Evolutionary conservation across 1,140 invertebrate species (phyloP), one percentile per base, ranked within the genome.

Genomic region (Bicyclus anynana): DNA sequence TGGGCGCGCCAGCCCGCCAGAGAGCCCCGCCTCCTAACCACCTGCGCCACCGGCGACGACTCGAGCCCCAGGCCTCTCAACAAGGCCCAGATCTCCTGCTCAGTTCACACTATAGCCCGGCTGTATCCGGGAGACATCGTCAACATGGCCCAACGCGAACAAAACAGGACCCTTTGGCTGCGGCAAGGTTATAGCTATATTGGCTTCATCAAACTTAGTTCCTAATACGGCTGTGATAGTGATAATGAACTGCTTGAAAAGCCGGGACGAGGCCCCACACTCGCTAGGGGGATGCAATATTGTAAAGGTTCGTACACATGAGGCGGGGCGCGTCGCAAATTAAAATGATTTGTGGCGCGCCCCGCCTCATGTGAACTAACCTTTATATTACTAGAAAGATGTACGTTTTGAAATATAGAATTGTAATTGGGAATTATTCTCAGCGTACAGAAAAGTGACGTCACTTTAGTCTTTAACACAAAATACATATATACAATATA

Each of bases 181-280:
- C 48, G 67, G 44, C 76, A 76, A 0, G 84, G 84, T 9, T 80
- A 83, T 65, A 71, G 75, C 0, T 85, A 85, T 55, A 69, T 87
- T 48, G 84, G 84, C 2, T 85, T 87, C 20, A 62, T 87, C 27
- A 87, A 85, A 74, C 70, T 87, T 67, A 78, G 76, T 76, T 82
- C 81, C 73, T 87, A 80, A 68, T 44, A 33, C 53, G 69, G 72
- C 73, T 75, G 77, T 78, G 66, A 67, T 65, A 65, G 38, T 59
- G 12, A 52, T 62, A 47, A 52, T 18, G 51, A 49, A 59, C 3
- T 53, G 35, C 7, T 33, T 12, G 1, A 33, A 33, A 33, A 12
- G 10, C 7, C 29, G 29, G 29, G 29, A 33, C 3, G 29, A 38
- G 29, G 50, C 47, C 38, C 29, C 35, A 53, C 53, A 50, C 18